phyloP scores from a whole-genome alignment of 1,140 invertebrate species.

The Leptonema lineaticorne region DNA sequence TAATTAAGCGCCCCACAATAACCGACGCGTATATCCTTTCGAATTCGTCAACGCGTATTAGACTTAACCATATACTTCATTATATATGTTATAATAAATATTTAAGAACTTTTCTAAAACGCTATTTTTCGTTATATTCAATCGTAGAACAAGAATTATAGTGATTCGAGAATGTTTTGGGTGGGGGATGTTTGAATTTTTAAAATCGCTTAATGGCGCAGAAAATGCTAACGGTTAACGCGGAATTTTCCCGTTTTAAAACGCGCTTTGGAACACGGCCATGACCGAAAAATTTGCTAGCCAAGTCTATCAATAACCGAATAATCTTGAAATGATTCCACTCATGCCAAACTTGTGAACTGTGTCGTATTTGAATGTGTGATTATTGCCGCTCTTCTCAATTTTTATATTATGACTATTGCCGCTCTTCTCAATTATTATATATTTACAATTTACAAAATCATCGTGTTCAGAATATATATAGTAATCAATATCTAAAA shows the following conservation, averaged over 20 bases:
- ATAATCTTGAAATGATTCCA: background rate
- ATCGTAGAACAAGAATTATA: no score
- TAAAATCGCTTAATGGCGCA: no score
- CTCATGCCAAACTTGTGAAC: background rate
- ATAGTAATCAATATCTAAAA: no score
- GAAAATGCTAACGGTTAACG: background rate
- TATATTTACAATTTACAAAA: background rate
- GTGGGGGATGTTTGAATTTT: no score
- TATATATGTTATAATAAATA: background rate
- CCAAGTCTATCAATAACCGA: background rate
- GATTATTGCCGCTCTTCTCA: background rate
- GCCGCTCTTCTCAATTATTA: background rate
- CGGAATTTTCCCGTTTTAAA: background rate
- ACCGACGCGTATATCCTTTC: background rate
- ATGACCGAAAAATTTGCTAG: background rate
- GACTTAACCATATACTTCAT: background rate
- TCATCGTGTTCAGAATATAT: no score
- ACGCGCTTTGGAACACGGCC: background rate
- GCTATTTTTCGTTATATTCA: no score
- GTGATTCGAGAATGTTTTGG: no score
- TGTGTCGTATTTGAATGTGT: background rate
- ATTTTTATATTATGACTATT: background rate
- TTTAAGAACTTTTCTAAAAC: no score
- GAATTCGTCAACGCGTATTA: background rate
- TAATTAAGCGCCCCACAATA: conserved; percentile 29